A percentile compares a stretch with the other conserved stretches of the same genome.
phyloP scores from a whole-genome alignment of 2,888 invertebrate genomes.

The Caenorhabditis zanzibari region DNA sequence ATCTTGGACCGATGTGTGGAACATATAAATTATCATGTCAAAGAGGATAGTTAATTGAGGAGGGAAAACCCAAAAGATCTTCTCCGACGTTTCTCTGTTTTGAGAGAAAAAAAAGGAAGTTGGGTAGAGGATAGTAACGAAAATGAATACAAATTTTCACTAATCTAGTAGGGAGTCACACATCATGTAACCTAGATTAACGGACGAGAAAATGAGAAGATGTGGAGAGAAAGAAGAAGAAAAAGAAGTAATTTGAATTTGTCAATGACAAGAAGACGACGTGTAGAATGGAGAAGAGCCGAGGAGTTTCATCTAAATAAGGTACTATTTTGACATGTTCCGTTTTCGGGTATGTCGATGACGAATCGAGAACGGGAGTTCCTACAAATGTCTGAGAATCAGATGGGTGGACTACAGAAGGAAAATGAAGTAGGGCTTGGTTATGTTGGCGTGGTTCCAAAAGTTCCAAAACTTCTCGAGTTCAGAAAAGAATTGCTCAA shows the following conservation, averaged over 20 bases:
- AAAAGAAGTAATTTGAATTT: slow-evolving; percentile 38
- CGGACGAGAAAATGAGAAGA: slow-evolving; percentile 27
- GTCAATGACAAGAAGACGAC: slow-evolving; percentile 39
- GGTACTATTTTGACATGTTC: slow-evolving; percentile 36
- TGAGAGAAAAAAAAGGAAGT: slow-evolving; percentile 15
- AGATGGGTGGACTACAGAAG: no score
- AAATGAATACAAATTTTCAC: slow-evolving; percentile 32
- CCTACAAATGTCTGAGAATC: background rate
- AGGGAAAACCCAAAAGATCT: slow-evolving; percentile 12
- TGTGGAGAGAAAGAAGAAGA: slow-evolving; percentile 4
- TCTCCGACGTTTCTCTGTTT: slow-evolving; percentile 20
- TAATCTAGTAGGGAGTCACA: slow-evolving; percentile 33
- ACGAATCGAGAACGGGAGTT: slow-evolving; percentile 1
- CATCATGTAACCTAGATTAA: slow-evolving; percentile 48
- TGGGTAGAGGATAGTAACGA: slow-evolving; percentile 28
- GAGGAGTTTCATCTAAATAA: slow-evolving; percentile 20
- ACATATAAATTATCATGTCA: slow-evolving; percentile 48
- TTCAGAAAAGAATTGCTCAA: background rate
- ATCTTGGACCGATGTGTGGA: slow-evolving; percentile 20
- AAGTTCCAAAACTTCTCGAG: background rate
- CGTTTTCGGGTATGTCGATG: background rate
- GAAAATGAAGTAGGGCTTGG: no score
- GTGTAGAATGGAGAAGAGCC: slow-evolving; percentile 3
- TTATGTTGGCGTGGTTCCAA: no score
- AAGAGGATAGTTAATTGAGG: slow-evolving; percentile 41